Base-by-base conservation (phyloP, 2,797 vertebrate species). In the Chelon auratus region DNA sequence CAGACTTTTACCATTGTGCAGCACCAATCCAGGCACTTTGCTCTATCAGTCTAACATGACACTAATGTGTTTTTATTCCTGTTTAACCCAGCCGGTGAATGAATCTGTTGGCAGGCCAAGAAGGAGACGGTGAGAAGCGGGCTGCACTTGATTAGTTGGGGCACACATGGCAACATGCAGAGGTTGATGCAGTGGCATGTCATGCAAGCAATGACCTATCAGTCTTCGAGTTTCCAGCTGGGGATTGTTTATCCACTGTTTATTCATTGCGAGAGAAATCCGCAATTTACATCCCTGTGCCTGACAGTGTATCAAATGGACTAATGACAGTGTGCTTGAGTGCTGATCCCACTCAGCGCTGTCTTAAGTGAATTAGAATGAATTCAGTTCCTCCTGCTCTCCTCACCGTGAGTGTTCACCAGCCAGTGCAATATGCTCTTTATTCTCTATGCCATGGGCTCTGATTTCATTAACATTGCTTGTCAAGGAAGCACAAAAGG, bases 1-100 rank as follows among this genome's bases (percentile, higher is more conserved):
- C 95, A 95, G 96, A 96, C 95, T 96, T 96, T 95, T 91, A 80
- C 94, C 93, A 95, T 94, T 94, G 93, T 92, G 91, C 94, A 95
- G 95, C 93, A 77, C 94, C 94, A 93, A 96, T 95, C 94, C 94
- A 93, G 94, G 92, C 94, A 93, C 95, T 95, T 96, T 94, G 95
- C 96, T 96, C 95, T 96, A 97, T 97, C 97, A 95, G 96, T 96
- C 96, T 94, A 96, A 96, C 96, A 95, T 96, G 97, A 97, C 96
- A 96, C 95, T 97, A 98, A 98, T 97, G 96, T 96, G 96, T 95
- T 97, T 97, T 97, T 94, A 93, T 93, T 96, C 94, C 95, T 95
- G 94, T 96, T 97, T 97, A 98, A 97, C 95, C 93, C 95, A 91
- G 96, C 94, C 94, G 93, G 95, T 96, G 96, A 33, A 98, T 97